These are phyloP conservation scores for Leptinotarsa texana DNA, from an alignment of 1,140 invertebrate genomes.

Conservation along the genomic window DNA sequence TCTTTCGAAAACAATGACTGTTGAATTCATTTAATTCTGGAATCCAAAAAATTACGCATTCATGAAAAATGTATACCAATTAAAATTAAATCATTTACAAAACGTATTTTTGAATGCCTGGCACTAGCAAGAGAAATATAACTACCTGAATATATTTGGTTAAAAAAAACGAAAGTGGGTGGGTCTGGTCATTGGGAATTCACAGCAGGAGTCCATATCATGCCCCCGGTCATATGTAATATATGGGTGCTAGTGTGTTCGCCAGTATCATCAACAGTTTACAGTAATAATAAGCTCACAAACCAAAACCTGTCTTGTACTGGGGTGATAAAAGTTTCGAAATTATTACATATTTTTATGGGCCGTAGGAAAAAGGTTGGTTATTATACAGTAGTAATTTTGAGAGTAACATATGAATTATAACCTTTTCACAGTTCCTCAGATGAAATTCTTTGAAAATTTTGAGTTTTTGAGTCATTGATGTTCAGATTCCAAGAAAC, in stretches of 20 bases:
- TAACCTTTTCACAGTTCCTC: too few relatives aligned
- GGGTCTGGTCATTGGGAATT: conserved; percentile 36
- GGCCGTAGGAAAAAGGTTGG: too few relatives aligned
- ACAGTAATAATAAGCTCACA: conserved; percentile 27
- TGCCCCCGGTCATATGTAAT: conserved; percentile 29
- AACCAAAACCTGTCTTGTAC: not conserved
- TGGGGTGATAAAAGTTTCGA: not conserved
- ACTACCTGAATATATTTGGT: conserved; percentile 3
- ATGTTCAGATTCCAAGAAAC: too few relatives aligned
- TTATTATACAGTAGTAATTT: too few relatives aligned
- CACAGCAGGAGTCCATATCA: conserved; percentile 32
- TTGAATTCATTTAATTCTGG: too few relatives aligned
- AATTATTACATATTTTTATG: not conserved
- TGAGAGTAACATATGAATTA: too few relatives aligned
- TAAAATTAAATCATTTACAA: not conserved
- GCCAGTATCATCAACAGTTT: conserved; percentile 33
- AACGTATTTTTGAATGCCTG: not conserved
- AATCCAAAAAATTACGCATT: too few relatives aligned
- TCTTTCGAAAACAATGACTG: too few relatives aligned
- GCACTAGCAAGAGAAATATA: not conserved
- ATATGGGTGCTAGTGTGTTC: conserved; percentile 32
- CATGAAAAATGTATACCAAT: too few relatives aligned
- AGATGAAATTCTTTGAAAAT: too few relatives aligned
- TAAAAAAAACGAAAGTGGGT: conserved; percentile 15
- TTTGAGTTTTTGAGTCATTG: too few relatives aligned